Evolutionary conservation across 2,113 vertebrate species (phyloP).

Genomic region (Cebidichthys violaceus): DNA sequence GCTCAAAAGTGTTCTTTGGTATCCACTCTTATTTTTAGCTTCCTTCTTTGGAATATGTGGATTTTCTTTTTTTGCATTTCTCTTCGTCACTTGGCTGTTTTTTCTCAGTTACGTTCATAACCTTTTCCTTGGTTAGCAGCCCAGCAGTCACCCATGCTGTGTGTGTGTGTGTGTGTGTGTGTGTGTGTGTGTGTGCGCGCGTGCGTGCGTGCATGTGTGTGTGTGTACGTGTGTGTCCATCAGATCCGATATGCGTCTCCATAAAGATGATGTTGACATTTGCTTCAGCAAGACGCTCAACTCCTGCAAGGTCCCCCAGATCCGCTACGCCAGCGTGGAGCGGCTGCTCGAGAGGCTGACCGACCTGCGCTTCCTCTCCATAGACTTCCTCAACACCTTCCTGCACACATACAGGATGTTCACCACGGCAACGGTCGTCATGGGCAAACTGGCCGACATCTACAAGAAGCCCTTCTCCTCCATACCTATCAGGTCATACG

Average conservation of each 20-base stretch:
- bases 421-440: slow-evolving; percentile 91
- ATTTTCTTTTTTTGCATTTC: slow-evolving; percentile 24
- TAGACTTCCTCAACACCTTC: slow-evolving; percentile 99
- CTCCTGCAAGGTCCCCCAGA: slow-evolving; percentile 99
- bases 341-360: slow-evolving; percentile 96
- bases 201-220: slow-evolving; percentile 64
- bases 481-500: slow-evolving; percentile 91
- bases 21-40: slow-evolving; percentile 32
- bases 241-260: slow-evolving; percentile 96
- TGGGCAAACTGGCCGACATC: slow-evolving; percentile 96
- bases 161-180: slow-evolving; percentile 68
- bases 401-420: slow-evolving; percentile 99
- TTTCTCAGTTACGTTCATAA: slow-evolving; percentile 46
- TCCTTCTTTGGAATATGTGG: slow-evolving; percentile 45
- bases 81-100: slow-evolving; percentile 49
- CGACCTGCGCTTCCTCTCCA: slow-evolving; percentile 97
- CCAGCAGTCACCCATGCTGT: slow-evolving; percentile 75
- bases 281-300: slow-evolving; percentile 99
- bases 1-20: slow-evolving; percentile 30
- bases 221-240: slow-evolving; percentile 67
- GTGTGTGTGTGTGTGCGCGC: slow-evolving; percentile 70
- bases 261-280: slow-evolving; percentile 97
- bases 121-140: slow-evolving; percentile 55
- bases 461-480: slow-evolving; percentile 97
- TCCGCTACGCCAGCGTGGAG: slow-evolving; percentile 96